phyloP scores from a whole-genome alignment of 2,113 vertebrate genomes.

The Mola mola region DNA sequence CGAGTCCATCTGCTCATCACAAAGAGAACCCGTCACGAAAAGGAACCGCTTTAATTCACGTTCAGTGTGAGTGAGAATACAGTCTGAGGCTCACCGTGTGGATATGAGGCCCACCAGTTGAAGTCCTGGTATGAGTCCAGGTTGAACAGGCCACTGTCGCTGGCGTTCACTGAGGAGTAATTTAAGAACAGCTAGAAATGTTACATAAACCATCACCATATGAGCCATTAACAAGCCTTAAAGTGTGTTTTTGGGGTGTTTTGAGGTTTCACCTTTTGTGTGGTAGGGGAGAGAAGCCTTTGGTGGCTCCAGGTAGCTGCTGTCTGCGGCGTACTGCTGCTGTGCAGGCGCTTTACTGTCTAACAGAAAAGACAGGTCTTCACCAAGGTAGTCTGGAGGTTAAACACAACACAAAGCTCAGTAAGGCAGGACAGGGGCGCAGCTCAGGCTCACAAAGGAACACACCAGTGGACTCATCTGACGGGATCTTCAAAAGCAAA shows the following conservation, averaged over 20 bases:
- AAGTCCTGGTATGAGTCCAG: conserved; percentile 80
- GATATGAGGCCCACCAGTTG: conserved; percentile 78
- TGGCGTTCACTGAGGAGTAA: conserved; percentile 44
- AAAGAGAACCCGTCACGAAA: not conserved
- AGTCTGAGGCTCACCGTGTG: conserved; percentile 68
- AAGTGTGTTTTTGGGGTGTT: not conserved
- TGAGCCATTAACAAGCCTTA: not conserved
- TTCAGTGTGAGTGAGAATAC: not conserved
- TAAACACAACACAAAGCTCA: conserved; percentile 61
- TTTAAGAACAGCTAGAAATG: not conserved
- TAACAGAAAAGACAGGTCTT: conserved; percentile 86
- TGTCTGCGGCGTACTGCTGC: conserved; percentile 67
- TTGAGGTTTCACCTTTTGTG: conserved; percentile 69
- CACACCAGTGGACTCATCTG: too few species aligned
- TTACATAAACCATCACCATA: not conserved
- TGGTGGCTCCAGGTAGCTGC: conserved; percentile 57
- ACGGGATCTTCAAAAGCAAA: too few species aligned
- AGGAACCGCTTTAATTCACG: not conserved
- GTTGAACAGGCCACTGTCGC: conserved; percentile 71
- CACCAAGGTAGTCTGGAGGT: conserved; percentile 82
- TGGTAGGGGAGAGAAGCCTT: conserved; percentile 63
- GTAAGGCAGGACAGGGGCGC: conserved; percentile 1
- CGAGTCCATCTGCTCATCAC: conserved; percentile 52
- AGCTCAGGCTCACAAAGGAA: conserved; percentile 1
- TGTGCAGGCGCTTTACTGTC: conserved; percentile 76